Evolutionary conservation across 23 tunicate species (phyloP).

Genomic region (Pegea sp.): DNA sequence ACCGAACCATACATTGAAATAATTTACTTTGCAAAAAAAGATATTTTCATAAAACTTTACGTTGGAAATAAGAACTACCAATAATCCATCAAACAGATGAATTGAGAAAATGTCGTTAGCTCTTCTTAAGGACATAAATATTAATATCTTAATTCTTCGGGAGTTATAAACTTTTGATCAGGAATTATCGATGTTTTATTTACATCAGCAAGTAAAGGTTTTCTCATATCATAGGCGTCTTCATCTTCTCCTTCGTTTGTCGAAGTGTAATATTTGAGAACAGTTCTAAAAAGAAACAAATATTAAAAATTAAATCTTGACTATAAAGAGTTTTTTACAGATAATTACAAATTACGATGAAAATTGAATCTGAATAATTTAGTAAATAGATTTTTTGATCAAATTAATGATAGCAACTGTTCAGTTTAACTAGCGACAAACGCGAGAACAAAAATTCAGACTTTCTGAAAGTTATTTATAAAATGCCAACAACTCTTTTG

Average conservation of each 20-base stretch:
- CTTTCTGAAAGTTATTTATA: background rate
- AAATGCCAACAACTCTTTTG: no score
- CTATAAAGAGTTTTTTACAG: no score
- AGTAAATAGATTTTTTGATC: no score
- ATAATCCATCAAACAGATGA: no score
- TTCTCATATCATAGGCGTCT: conserved; percentile 98
- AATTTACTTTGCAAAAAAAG: no score
- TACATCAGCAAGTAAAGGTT: conserved; percentile 57
- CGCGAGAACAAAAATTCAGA: background rate
- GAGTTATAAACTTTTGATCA: conserved; percentile 37
- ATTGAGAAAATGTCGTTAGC: no score
- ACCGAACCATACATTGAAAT: no score
- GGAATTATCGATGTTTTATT: conserved; percentile 30
- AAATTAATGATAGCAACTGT: background rate
- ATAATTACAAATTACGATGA: no score
- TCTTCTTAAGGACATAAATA: no score
- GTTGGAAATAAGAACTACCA: no score
- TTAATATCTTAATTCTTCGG: conserved; percentile 43
- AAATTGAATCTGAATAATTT: no score
- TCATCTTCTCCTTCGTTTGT: conserved; percentile 62
- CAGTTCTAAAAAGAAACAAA: conserved; percentile 32
- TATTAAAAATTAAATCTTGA: background rate
- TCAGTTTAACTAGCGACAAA: background rate
- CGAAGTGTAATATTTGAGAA: conserved; percentile 61
- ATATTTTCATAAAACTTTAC: no score